Percentiles rank a stretch among this genome's conserved stretches.
Conservation (phyloP, 1,140 invertebrate genomes). For the Maconellicoccus hirsutus region DNA sequence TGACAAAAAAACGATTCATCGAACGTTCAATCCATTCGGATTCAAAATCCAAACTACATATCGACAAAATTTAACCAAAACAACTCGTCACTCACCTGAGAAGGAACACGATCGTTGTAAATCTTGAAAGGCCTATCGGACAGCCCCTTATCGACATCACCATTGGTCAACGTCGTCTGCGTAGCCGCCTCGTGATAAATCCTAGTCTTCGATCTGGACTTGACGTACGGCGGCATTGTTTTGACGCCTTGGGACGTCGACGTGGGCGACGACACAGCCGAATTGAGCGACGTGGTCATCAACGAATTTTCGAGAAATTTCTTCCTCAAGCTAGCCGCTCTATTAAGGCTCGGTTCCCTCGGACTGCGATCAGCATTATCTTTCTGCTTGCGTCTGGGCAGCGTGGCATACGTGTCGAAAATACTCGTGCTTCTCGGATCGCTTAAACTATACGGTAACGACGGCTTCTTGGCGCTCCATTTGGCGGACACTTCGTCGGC, state of each 20-base stretch:
- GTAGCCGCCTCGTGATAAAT: slow-evolving; percentile 65
- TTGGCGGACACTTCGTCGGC: background rate
- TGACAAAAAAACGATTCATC: no score
- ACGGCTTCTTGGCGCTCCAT: background rate
- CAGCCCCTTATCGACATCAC: background rate
- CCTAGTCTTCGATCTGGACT: slow-evolving; percentile 44
- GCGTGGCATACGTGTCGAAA: slow-evolving; percentile 58
- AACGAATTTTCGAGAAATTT: slow-evolving; percentile 29
- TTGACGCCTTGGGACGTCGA: slow-evolving; percentile 35
- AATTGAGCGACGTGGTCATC: slow-evolving; percentile 28
- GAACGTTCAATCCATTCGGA: no score
- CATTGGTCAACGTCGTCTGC: slow-evolving; percentile 54
- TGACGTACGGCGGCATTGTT: slow-evolving; percentile 42
- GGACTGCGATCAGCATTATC: slow-evolving; percentile 31
- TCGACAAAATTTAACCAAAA: no score
- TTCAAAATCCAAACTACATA: no score
- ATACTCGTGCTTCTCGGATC: slow-evolving; percentile 31
- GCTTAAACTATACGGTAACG: slow-evolving; percentile 6
- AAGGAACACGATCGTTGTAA: background rate
- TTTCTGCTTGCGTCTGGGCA: slow-evolving; percentile 49
- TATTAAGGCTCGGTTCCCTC: slow-evolving; percentile 35
- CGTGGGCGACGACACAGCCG: slow-evolving; percentile 36
- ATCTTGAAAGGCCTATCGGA: background rate
- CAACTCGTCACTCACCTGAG: background rate
- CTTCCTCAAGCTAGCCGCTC: slow-evolving; percentile 31